Evolutionary conservation across 2,113 vertebrate species (phyloP).

Genomic region (mouse (Mus musculus)): DNA sequence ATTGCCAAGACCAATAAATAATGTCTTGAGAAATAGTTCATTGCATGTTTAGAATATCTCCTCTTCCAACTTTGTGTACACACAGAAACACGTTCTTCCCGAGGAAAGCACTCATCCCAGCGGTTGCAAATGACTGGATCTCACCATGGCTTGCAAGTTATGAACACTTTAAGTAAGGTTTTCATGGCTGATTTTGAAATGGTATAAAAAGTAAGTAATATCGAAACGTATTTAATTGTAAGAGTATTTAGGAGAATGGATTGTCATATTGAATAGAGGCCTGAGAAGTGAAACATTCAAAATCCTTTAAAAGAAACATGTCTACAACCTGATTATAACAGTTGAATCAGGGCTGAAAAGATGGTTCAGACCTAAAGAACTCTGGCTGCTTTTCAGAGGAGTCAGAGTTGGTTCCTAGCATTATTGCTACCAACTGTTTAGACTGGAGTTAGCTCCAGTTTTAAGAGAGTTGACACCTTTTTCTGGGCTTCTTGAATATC

Average conservation of each 20-base stretch:
- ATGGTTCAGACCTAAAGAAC: neutral
- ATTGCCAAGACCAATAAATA: slow-evolving; percentile 79
- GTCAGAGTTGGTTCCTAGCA: neutral
- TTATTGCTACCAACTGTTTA: neutral
- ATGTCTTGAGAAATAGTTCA: slow-evolving; percentile 28
- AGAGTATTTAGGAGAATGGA: neutral
- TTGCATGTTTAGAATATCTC: slow-evolving; percentile 4
- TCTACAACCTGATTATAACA: neutral
- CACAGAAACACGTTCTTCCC: neutral
- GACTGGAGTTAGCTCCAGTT: neutral
- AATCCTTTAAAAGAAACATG: neutral
- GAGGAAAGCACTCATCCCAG: neutral
- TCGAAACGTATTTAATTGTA: neutral
- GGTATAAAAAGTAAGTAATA: neutral
- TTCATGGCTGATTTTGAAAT: slow-evolving; percentile 10
- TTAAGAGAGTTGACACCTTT: neutral
- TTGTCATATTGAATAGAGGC: neutral
- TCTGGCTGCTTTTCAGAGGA: neutral
- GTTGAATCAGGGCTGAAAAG: neutral
- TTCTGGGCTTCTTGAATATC: neutral
- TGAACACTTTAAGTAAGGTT: neutral
- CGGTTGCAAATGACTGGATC: neutral
- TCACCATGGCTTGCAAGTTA: neutral
- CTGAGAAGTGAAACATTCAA: neutral
- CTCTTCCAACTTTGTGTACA: neutral